Evolutionary conservation across 2,113 vertebrate genomes (phyloP).

Genomic region (Glaucidium brasilianum): DNA sequence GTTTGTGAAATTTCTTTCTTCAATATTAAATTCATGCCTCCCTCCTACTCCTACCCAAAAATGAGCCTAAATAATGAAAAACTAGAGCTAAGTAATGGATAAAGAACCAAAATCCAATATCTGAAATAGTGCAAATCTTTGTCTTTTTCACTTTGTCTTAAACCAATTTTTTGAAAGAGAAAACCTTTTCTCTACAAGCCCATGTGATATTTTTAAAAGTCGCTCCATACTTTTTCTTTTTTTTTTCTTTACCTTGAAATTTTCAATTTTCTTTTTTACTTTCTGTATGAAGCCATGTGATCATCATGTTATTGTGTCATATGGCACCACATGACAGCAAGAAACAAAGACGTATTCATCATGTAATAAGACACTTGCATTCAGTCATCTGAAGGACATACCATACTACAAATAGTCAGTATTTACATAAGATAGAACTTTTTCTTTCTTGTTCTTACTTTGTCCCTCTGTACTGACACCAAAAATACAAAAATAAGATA

Average conservation of each 20-base stretch:
- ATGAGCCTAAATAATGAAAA: neutral
- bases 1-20: constrained; percentile 14
- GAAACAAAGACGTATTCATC: neutral
- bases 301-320: neutral
- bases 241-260: neutral
- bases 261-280: neutral
- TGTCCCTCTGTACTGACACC: neutral
- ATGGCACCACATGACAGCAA: neutral
- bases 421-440: neutral
- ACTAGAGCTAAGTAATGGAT: neutral
- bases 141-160: neutral
- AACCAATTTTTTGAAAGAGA: neutral
- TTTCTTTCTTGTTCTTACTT: neutral
- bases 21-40: neutral
- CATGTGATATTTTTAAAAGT: neutral
- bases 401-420: neutral
- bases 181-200: neutral
- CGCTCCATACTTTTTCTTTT: neutral
- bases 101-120: neutral
- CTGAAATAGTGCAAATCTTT: neutral
- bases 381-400: neutral
- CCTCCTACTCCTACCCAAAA: neutral
- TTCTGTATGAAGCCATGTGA: neutral
- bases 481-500: neutral
- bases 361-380: neutral